phyloP scores from a whole-genome alignment of 2,797 vertebrate genomes.

The Halcyon leucocephala region DNA sequence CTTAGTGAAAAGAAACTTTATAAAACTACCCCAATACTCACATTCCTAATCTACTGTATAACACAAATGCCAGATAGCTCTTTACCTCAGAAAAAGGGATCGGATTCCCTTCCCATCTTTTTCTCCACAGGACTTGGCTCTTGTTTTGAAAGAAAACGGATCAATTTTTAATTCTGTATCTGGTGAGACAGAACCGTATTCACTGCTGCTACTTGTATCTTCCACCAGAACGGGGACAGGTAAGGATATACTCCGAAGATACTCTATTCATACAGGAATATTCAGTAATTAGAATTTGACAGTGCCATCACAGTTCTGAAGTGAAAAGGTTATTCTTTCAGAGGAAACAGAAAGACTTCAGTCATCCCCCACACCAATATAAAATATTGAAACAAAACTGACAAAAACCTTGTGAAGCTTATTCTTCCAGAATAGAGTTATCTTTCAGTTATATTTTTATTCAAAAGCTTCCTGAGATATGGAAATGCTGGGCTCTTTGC shows the following conservation, averaged over 20 bases:
- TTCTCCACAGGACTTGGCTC: slow-evolving; percentile 94
- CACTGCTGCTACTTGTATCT: slow-evolving; percentile 98
- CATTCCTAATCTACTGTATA: background rate
- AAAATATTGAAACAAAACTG: background rate
- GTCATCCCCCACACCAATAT: background rate
- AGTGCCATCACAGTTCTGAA: background rate
- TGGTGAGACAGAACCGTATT: slow-evolving; percentile 96
- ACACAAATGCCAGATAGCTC: background rate
- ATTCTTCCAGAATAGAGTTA: background rate
- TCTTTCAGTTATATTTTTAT: background rate
- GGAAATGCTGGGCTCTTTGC: background rate
- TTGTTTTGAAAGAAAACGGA: slow-evolving; percentile 94
- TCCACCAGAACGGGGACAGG: slow-evolving; percentile 97
- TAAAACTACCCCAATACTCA: background rate
- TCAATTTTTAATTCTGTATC: slow-evolving; percentile 95
- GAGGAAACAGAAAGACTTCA: background rate
- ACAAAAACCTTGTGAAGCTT: background rate
- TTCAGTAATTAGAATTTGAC: background rate
- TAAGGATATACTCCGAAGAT: slow-evolving; percentile 94
- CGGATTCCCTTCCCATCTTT: slow-evolving; percentile 89
- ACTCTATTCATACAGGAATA: slow-evolving; percentile 80
- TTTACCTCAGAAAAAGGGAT: slow-evolving; percentile 93
- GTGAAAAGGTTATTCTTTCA: background rate
- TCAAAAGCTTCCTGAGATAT: background rate
- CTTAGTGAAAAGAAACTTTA: background rate